Percentiles rank a stretch among this genome's conserved stretches.
phyloP scores from a whole-genome alignment of 2,888 invertebrate genomes.

The Acanthoscelides obtectus region DNA sequence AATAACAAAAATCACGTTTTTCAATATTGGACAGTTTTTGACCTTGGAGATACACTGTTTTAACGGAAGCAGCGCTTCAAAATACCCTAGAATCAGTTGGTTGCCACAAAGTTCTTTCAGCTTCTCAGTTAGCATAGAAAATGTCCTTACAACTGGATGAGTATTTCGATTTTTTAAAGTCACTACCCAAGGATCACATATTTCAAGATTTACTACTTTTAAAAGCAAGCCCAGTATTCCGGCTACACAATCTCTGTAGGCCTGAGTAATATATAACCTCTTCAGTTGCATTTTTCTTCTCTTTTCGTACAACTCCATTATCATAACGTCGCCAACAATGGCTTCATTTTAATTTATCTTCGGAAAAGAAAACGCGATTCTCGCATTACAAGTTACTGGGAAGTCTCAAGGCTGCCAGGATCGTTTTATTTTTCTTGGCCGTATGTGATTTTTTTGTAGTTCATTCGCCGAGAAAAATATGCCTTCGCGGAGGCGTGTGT shows the following conservation, averaged over 20 bases:
- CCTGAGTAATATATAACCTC: neutral
- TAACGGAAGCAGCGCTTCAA: too few relatives aligned
- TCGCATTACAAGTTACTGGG: neutral
- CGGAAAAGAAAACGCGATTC: neutral
- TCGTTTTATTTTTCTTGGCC: neutral
- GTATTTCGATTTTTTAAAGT: too few relatives aligned
- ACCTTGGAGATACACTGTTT: too few relatives aligned
- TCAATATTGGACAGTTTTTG: too few relatives aligned
- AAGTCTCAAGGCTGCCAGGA: neutral
- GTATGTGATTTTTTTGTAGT: neutral
- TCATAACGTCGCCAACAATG: neutral
- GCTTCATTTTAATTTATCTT: neutral
- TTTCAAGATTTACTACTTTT: too few relatives aligned
- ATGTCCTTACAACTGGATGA: too few relatives aligned
- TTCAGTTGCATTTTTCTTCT: neutral
- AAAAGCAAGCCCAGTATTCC: neutral
- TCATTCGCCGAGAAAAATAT: neutral
- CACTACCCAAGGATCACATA: too few relatives aligned
- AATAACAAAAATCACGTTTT: too few relatives aligned
- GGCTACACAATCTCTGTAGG: neutral
- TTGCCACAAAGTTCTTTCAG: too few relatives aligned
- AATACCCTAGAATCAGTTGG: too few relatives aligned
- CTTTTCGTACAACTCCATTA: neutral
- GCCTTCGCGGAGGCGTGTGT: neutral
- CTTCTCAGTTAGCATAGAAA: too few relatives aligned